Base-by-base conservation (phyloP, 2,888 invertebrate species). In the Morpho achilles region DNA sequence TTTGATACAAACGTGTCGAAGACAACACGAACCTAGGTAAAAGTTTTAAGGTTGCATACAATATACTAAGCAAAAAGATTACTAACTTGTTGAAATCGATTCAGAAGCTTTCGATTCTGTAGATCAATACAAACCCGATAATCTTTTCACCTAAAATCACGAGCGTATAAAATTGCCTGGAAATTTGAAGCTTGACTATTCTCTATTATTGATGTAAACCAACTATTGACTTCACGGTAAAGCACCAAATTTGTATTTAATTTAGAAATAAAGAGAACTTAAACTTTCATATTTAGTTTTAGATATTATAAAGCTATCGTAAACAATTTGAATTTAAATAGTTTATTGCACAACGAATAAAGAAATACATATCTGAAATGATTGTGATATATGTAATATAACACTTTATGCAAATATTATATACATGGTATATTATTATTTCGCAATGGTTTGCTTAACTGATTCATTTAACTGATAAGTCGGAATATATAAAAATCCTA, bases 141-240 rank as follows among this genome's bases (percentile, higher is more conserved):
- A 61, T 67, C 50, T 45, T 53, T 59, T 54, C 47, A 54, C 40
- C 50, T 59, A 60, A 67, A 69, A 69, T 72, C 71, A 72, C 72
- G 70, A 72, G 69, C 74, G 70, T 72, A 61, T 56, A 64, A 66
- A 73, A 73, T 74, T 68, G 70, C 70, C 72, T 72, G 75, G 70
- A 73, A 76, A 75, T 66, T 67, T 60, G 64, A 67, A 63, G 65
- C 65, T 67, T 66, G 66, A 70, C 72, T 73, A 71, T 73, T 69
- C 70, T 69, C 64, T 64, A 71, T 72, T 72, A 69, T 70, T 74
- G 70, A 72, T 66, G 65, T 72, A 70, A 70, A 71, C 63, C 68
- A 68, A 68, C 67, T 71, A 70, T 65, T 59, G 63, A 66, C 67
- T 68, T 71, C 65, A 69, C 68, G 32, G 48, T 54, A 54, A 54